Evolutionary conservation across 2,113 vertebrate species (phyloP).

Genomic region (Egretta garzetta): DNA sequence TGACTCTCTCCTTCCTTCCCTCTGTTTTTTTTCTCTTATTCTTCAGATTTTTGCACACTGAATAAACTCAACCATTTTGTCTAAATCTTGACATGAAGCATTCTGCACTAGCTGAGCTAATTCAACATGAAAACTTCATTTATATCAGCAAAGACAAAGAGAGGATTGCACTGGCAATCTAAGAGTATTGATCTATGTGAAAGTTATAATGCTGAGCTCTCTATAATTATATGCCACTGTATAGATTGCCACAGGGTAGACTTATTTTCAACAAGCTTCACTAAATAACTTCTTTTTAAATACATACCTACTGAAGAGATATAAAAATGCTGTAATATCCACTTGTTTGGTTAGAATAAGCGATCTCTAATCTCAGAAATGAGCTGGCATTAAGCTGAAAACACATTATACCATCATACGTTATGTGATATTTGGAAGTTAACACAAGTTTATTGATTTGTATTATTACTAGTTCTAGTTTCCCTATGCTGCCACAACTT

Average conservation of each 20-base stretch:
- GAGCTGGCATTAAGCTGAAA: neutral
- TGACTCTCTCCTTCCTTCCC: neutral
- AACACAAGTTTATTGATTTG: neutral
- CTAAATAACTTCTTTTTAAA: neutral
- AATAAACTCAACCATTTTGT: neutral
- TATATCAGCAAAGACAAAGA: neutral
- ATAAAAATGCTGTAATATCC: neutral
- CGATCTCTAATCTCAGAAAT: neutral
- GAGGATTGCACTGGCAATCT: neutral
- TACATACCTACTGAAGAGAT: neutral
- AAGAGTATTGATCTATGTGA: slow-evolving; percentile 11
- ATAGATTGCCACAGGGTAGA: neutral
- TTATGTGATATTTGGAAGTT: neutral
- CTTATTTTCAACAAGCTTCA: slow-evolving; percentile 1
- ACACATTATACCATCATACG: neutral
- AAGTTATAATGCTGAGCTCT: neutral
- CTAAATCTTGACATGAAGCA: neutral
- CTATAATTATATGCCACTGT: neutral
- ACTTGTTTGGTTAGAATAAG: neutral
- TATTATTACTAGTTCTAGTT: neutral
- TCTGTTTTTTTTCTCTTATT: neutral
- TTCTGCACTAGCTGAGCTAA: neutral
- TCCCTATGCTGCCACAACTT: neutral
- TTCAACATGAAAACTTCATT: slow-evolving; percentile 27
- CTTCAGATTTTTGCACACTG: neutral